These are phyloP conservation scores for Cynocephalus volans DNA, from an alignment of 2,113 vertebrate genomes.

Conservation along the genomic window DNA sequence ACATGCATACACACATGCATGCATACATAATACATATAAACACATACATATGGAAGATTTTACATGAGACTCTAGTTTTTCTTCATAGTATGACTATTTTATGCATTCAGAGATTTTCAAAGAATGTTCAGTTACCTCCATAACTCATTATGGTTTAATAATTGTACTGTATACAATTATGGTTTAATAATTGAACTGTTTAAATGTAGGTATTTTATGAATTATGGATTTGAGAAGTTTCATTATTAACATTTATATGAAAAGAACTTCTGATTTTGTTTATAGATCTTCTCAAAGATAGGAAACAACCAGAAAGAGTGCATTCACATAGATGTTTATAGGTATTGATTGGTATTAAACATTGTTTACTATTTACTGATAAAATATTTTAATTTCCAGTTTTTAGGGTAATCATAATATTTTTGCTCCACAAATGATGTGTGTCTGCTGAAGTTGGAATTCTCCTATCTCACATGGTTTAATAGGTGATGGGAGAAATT, in stretches of 20 bases:
- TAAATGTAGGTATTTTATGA: conserved; percentile 29
- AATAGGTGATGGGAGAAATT: neutral
- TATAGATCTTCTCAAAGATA: neutral
- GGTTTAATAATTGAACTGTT: neutral
- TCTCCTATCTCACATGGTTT: neutral
- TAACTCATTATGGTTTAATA: neutral
- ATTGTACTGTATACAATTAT: neutral
- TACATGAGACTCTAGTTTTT: neutral
- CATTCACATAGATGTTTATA: neutral
- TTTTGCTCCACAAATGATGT: neutral
- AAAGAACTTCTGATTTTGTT: conserved; percentile 48
- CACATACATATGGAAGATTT: neutral
- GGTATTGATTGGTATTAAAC: neutral
- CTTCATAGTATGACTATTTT: neutral
- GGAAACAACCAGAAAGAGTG: neutral
- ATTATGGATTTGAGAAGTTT: neutral
- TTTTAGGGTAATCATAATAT: conserved; percentile 17
- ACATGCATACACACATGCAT: neutral
- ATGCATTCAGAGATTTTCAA: neutral
- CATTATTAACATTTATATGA: conserved; percentile 32
- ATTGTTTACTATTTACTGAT: conserved; percentile 1
- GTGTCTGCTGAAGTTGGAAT: neutral
- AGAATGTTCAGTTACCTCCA: neutral
- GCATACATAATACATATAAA: too few relatives aligned
- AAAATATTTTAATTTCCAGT: conserved; percentile 30